Base-by-base conservation (phyloP, 2,113 vertebrate genomes). In the Phylloscopus trochilus region DNA sequence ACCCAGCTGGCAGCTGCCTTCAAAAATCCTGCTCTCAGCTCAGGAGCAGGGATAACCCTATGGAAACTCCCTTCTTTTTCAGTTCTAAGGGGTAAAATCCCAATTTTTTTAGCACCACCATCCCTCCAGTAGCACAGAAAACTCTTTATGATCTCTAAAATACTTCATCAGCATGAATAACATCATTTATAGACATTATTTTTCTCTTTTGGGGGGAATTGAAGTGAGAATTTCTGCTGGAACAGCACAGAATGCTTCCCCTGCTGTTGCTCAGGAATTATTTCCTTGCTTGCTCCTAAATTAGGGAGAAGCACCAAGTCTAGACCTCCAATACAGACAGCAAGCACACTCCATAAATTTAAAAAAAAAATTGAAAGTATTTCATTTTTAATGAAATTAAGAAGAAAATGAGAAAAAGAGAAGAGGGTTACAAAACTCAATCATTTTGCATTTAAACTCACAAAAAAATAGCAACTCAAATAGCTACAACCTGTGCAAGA, bases 141-240 rank as follows among this genome's bases (percentile, higher is more conserved):
- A 11, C 7, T 6, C 62, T 59, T 66, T 5, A 27, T 7, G 74
- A 6, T 9, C 16, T 77, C 22, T 17, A 10, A 28, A 53, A 10
- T 2, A 4, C 2, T 23, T 43, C 11, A 21, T 10, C 10, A 52
- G 3, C 7, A 2, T 3, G 1, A 68, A 11, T 2, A 46, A 3
- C 0, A 43, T 3, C 0, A 13, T 33, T 59, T 37, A 8, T 13
- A 8, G 3, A 1, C 1, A 1, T 15, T 9, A 6, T n/a, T 51
- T n/a, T 11, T 15, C 6, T 2, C 1, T 30, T 66, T 37, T 8
- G 2, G 4, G 4, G 2, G 55, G 31, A 30, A 39, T 3, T 0
- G 3, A 31, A 11, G 14, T 1, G 4, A 58, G 9, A 41, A n/a
- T 11, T 49, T 7, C 13, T 20, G 4, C 33, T n/a, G 10, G 3